Evolutionary conservation across 2,797 vertebrate genomes (phyloP).

Genomic region (Microctenopoma lineatum): DNA sequence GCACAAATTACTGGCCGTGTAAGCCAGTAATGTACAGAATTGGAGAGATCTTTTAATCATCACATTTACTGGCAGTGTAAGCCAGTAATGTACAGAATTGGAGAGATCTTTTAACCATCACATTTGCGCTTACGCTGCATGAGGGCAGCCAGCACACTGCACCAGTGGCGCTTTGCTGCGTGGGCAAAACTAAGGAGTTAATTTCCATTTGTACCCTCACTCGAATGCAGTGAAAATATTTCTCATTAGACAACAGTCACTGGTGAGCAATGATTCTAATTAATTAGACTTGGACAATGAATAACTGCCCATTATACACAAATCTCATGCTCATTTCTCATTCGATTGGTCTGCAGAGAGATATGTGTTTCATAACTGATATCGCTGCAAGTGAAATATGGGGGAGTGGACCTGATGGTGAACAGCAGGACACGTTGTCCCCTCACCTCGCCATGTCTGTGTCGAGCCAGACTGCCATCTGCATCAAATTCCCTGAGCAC

Average conservation of each 20-base stretch:
- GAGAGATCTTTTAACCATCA: conserved; percentile 35
- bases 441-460: conserved; percentile 90
- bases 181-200: conserved; percentile 66
- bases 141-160: conserved; percentile 43
- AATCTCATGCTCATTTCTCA: conserved; percentile 36
- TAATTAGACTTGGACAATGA: conserved; percentile 47
- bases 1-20: conserved; percentile 31
- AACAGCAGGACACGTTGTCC: conserved; percentile 44
- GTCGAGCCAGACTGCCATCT: conserved; percentile 84
- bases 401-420: conserved; percentile 29
- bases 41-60: conserved; percentile 35
- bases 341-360: conserved; percentile 17
- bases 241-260: conserved; percentile 20
- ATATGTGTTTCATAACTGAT: conserved; percentile 21
- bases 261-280: conserved; percentile 59
- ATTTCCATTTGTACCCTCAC: conserved; percentile 64
- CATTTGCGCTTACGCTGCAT: conserved; percentile 53
- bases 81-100: conserved; percentile 27
- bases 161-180: conserved; percentile 48
- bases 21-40: conserved; percentile 22
- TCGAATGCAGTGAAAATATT: conserved; percentile 33
- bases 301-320: conserved; percentile 32
- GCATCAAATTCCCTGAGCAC: conserved; percentile 90
- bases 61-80: conserved; percentile 34
- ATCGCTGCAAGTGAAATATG: conserved; percentile 25